Conservation (phyloP, 2,888 invertebrate genomes). For the Cotesia congregata region DNA sequence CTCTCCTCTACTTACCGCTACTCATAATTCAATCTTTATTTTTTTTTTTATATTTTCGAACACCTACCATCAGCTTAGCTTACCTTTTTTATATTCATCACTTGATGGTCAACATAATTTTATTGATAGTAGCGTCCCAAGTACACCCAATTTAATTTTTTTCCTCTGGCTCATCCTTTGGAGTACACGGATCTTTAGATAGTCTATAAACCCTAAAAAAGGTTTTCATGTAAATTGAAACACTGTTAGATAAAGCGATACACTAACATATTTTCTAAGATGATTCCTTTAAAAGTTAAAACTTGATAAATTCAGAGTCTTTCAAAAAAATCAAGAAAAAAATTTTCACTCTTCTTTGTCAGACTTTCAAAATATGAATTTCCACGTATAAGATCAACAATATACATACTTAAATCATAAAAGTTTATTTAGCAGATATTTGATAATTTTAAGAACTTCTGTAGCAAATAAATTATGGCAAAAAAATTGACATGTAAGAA, state of each 20-base stretch:
- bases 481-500: too few species aligned
- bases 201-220: not conserved
- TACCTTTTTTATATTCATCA: not conserved
- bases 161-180: not conserved
- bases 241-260: not conserved
- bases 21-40: slow-evolving; percentile 15
- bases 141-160: not conserved
- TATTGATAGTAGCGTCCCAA: not conserved
- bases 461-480: too few species aligned
- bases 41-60: not conserved
- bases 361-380: too few species aligned
- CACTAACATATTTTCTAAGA: too few species aligned
- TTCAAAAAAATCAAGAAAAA: too few species aligned
- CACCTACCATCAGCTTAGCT: not conserved
- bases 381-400: too few species aligned
- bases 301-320: too few species aligned
- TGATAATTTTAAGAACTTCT: too few species aligned
- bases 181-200: not conserved
- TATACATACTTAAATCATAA: too few species aligned
- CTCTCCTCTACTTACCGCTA: slow-evolving; percentile 6
- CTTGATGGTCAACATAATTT: slow-evolving; percentile 7
- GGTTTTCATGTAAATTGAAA: not conserved
- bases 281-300: too few species aligned
- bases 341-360: too few species aligned
- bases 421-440: too few species aligned